Conservation (phyloP, 2,797 vertebrate species). For the Coracias cyanogaster region DNA sequence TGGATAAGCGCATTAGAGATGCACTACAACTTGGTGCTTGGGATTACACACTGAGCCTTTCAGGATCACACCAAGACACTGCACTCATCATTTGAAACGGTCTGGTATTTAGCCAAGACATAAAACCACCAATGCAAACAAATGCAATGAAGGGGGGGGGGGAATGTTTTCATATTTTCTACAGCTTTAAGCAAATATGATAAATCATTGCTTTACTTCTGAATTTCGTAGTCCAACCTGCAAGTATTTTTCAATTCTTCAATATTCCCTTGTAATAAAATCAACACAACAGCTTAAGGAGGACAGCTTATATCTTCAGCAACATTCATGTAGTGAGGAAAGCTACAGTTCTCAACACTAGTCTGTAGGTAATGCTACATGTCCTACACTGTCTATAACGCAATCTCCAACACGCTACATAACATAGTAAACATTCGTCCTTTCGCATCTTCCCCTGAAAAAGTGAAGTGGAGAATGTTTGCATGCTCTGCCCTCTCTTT, state of each 20-base stretch:
- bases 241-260: background rate
- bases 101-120: background rate
- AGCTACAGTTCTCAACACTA: background rate
- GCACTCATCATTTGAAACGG: background rate
- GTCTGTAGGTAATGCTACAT: background rate
- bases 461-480: background rate
- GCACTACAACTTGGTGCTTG: background rate
- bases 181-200: background rate
- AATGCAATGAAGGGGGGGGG: background rate
- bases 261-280: background rate
- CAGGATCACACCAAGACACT: background rate
- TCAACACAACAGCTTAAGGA: background rate
- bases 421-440: slow-evolving; percentile 13
- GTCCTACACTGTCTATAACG: background rate
- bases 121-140: background rate
- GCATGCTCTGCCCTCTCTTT: background rate
- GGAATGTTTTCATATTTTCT: background rate
- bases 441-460: background rate
- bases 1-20: background rate
- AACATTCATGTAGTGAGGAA: background rate
- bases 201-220: background rate
- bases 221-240: background rate
- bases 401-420: background rate
- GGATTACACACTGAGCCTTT: background rate
- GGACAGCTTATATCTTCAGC: background rate